phyloP scores from a whole-genome alignment of 2,797 vertebrate species.

The Sebastes trivittatus region DNA sequence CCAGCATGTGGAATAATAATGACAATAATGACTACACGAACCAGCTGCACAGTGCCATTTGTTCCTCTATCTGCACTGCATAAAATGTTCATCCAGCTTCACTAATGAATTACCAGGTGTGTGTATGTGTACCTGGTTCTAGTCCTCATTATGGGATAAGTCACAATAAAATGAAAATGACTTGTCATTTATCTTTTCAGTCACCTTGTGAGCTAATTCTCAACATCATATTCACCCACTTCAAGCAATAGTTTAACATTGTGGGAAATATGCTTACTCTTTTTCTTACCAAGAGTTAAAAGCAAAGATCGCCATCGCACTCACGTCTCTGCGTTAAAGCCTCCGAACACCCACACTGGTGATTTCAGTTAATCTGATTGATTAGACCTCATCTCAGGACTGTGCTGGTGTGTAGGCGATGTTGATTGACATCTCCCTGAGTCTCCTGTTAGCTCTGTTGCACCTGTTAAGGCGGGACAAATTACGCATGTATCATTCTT shows the following conservation, averaged over 20 bases:
- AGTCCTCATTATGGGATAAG: neutral
- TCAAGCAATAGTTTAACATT: neutral
- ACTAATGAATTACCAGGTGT: constrained; percentile 52
- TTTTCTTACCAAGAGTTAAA: neutral
- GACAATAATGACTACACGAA: constrained; percentile 64
- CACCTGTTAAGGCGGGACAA: neutral
- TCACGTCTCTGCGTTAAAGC: neutral
- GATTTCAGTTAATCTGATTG: neutral
- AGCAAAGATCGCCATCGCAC: neutral
- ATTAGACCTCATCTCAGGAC: neutral
- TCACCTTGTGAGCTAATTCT: constrained; percentile 5
- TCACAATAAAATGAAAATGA: constrained; percentile 11
- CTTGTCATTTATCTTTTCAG: constrained; percentile 16
- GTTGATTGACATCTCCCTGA: neutral
- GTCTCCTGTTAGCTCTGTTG: neutral
- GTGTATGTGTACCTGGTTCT: neutral
- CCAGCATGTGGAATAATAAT: constrained; percentile 66
- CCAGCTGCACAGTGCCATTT: constrained; percentile 51
- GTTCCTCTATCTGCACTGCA: constrained; percentile 58
- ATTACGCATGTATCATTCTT: neutral
- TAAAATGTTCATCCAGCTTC: constrained; percentile 55
- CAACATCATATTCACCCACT: neutral
- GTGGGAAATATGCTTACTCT: neutral
- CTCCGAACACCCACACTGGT: neutral
- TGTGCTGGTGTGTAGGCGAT: neutral